Evolutionary conservation across 1,140 invertebrate genomes (phyloP), one percentile per base, ranked within the genome.

Genomic region (Zaprionus gabonicus): DNA sequence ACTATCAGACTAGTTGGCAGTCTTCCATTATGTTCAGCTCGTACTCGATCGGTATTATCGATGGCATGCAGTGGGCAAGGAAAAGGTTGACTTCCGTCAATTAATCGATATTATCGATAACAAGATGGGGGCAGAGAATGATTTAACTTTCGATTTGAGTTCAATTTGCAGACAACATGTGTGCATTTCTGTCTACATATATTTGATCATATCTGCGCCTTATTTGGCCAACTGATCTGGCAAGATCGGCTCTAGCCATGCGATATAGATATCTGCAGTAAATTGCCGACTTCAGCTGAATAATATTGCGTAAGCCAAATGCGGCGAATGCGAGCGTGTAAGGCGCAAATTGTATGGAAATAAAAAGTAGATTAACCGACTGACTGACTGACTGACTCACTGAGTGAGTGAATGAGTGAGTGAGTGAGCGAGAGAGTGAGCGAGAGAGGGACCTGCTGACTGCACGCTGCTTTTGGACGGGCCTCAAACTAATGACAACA

Each of bases 401-500:
- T 34, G 12, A 69, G 0, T 36, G 53, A 57, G 4, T 15, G 20
- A 51, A 7, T 60, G 44, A 31, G 20, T 28, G 36, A 69, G 4
- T 69, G 28, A 20, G 4, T 31, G 53, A 28, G 3, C 44, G 13
- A 41, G 13, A 17, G 36, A 25, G 25, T n/a, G 38, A 28, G 20
- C 17, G 31, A 44, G 12, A 27, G 58, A 15, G 34, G 27, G 67
- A 46, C 7, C 23, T 49, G 23, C 17, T 56, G 46, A 62, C 46
- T 67, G 57, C 46, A 56, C 36, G 64, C 71, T 68, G 64, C 58
- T 69, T 38, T 57, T 38, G 51, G 38, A 49, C 36, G 31, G 53
- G 44, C 44, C 55, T 74, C 44, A 38, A 57, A 23, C 23, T 81
- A 85, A 78, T 84, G 82, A 85, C 82, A 85, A 81, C 71, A 81